Base-by-base conservation (phyloP, 2,113 vertebrate species). In the Cyphomyrus plagiostoma region DNA sequence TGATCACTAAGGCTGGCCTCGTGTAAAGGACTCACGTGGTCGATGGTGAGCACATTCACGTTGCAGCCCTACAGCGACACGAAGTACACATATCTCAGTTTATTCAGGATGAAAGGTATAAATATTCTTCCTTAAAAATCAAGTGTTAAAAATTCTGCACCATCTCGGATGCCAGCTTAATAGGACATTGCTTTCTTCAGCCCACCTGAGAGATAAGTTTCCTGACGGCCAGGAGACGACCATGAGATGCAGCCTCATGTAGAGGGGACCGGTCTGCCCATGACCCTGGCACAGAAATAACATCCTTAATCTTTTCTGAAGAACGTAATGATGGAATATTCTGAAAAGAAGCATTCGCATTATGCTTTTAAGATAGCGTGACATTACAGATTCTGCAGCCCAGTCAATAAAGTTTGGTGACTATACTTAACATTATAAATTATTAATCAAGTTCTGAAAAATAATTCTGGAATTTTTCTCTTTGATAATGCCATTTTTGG, bases 251-350 rank as follows among this genome's bases (percentile, higher is more conserved):
- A 89, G 98, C 98, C 88, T 99, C 98, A 62, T 99, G 98, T 1
- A 99, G 95, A 50, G 98, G 97, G 15, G 98, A 98, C 58, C 98
- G 96, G 93, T 99, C 98, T 46, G 97, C 97, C 98, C 98, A 99
- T 89, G 98, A 98, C 90, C 97, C 98, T 99, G 93, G 21, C 86
- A 13, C 53, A 88, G 19, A 45, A 46, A 42, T 7, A 66, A 56
- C 30, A 15, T 17, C 77, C 77, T 45, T 39, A 39, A 19, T 45
- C 15, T 21, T 42, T 45, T 42, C 77, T n/a, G 49, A 87, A 17
- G 23, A 49, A n/a, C 11, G 17, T 19, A 86, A 86, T 11, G 8
- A 86, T 48, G 45, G 82, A 45, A 23, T n/a, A 3, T 23, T 83
- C 19, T 23, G 42, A 84, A 15, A 84, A 48, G 21, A 21, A 11